These are phyloP conservation scores for Neelides sp. DNA, from an alignment of 1,140 invertebrate genomes.

Conservation along the genomic window DNA sequence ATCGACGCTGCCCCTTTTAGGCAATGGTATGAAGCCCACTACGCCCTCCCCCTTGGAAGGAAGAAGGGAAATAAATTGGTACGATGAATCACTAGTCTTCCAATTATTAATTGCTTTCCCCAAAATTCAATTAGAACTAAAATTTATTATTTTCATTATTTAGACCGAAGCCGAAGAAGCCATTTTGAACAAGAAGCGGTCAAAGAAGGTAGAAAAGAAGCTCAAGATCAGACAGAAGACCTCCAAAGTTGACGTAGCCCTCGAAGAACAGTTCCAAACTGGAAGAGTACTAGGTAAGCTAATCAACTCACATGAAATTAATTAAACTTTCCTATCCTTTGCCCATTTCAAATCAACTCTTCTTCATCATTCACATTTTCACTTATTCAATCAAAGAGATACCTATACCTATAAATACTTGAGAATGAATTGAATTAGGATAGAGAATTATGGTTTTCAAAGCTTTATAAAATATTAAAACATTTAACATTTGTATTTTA, in stretches of 20 bases:
- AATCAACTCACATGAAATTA: conserved; percentile 3
- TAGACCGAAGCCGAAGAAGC: conserved; percentile 90
- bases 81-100: conserved; percentile 38
- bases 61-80: conserved; percentile 94
- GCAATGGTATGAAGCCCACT: conserved; percentile 97
- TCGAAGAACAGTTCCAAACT: conserved; percentile 94
- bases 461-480: too few species aligned
- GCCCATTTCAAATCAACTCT: too few species aligned
- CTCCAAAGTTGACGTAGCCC: conserved; percentile 78
- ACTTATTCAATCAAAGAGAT: too few species aligned
- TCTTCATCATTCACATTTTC: too few species aligned
- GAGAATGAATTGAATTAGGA: too few species aligned
- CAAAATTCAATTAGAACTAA: conserved; percentile 6
- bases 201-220: conserved; percentile 84
- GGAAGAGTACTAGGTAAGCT: conserved; percentile 77
- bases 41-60: conserved; percentile 80
- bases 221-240: conserved; percentile 81
- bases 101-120: not conserved
- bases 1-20: conserved; percentile 97
- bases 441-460: too few species aligned
- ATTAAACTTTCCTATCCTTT: not conserved
- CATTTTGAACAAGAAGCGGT: conserved; percentile 82
- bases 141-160: conserved; percentile 33
- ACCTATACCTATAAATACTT: too few species aligned
- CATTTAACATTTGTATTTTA: too few species aligned